phyloP scores from a whole-genome alignment of 2,113 vertebrate species.

The Pseudorectes ferrugineus region DNA sequence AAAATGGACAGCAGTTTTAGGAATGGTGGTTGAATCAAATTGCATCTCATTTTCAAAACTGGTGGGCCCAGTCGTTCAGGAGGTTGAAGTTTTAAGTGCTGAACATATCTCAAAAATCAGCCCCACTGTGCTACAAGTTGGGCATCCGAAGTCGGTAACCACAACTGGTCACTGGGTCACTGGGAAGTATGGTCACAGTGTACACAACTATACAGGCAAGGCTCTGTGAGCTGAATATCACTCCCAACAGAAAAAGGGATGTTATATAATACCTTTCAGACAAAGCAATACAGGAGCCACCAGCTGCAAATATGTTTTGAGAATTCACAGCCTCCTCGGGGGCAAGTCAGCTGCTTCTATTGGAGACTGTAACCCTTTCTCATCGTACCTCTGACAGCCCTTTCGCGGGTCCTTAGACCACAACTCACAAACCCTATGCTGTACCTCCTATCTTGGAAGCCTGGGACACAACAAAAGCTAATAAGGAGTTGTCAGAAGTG shows the following conservation, averaged over 20 bases:
- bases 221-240: not conserved
- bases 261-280: not conserved
- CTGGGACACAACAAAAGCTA: not conserved
- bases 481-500: not conserved
- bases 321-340: not conserved
- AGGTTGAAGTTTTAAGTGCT: not conserved
- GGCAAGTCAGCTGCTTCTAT: not conserved
- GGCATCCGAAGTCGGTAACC: not conserved
- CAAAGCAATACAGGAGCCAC: not conserved
- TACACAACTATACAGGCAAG: not conserved
- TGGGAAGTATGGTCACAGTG: not conserved
- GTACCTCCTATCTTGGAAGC: not conserved
- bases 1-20: not conserved
- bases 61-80: not conserved
- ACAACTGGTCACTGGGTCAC: not conserved
- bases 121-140: not conserved
- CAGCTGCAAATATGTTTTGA: not conserved
- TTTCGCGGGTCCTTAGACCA: not conserved
- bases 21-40: not conserved
- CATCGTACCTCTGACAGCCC: not conserved
- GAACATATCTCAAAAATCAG: not conserved
- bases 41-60: slow-evolving; percentile 15
- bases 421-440: not conserved
- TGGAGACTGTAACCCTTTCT: not conserved
- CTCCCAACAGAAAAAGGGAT: not conserved